These are phyloP conservation scores for Delphinus delphis DNA, from an alignment of 2,113 vertebrate genomes.

Conservation along the genomic window DNA sequence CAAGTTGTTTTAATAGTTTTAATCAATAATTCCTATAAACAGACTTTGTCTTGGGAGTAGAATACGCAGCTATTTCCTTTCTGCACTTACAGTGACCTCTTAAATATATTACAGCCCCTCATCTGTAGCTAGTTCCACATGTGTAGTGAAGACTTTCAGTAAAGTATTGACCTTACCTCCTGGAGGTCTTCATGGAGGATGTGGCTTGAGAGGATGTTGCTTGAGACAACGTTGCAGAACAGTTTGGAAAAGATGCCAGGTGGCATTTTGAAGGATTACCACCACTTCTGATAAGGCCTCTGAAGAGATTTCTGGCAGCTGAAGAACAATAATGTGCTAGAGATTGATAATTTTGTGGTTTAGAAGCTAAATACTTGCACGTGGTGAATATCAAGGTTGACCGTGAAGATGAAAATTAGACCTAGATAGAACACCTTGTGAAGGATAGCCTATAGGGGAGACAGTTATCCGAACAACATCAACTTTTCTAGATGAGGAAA, in stretches of 20 bases:
- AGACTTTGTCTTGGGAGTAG: neutral
- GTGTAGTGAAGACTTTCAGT: neutral
- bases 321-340: neutral
- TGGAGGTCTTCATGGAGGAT: neutral
- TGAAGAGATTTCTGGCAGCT: neutral
- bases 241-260: neutral
- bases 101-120: neutral
- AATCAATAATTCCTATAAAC: neutral
- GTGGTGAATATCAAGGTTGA: neutral
- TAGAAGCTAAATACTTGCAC: neutral
- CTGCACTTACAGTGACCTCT: neutral
- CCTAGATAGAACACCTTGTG: neutral
- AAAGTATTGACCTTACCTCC: neutral
- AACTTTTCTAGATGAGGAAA: neutral
- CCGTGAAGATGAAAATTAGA: neutral
- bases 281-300: neutral
- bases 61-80: neutral
- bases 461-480: neutral
- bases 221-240: neutral
- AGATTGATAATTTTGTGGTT: neutral
- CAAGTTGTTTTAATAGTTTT: neutral
- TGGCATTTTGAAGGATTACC: neutral
- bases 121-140: neutral
- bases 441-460: neutral
- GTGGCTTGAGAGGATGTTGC: rapidly evolving